These are phyloP conservation scores for Punctoribates punctum DNA, from an alignment of 2,888 invertebrate genomes.

Conservation along the genomic window DNA sequence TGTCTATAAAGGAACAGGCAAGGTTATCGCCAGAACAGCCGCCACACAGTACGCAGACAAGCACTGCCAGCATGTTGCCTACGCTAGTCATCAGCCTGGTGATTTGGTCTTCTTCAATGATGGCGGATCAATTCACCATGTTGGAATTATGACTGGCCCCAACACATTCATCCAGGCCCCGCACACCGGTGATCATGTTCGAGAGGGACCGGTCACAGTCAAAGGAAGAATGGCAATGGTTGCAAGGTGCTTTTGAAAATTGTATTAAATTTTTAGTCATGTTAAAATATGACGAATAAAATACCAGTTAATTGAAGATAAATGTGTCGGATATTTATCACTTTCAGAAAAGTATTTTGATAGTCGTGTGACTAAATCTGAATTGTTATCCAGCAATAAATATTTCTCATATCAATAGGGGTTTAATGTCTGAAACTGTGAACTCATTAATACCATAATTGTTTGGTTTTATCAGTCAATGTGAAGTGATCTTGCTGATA, in stretches of 20 bases:
- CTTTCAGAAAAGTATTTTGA: no score
- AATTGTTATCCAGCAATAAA: no score
- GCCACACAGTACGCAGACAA: conserved; percentile 7
- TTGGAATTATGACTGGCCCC: neutral
- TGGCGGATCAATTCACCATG: conserved; percentile 23
- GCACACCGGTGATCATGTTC: conserved; percentile 10
- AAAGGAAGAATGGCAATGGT: neutral
- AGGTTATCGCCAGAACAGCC: conserved; percentile 12
- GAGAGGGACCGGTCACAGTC: neutral
- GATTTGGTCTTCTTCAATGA: conserved; percentile 26
- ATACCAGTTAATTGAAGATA: no score
- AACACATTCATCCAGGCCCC: neutral
- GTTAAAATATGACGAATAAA: no score
- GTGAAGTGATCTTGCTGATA: no score
- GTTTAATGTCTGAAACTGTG: no score
- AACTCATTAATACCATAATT: no score
- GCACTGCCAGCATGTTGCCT: neutral
- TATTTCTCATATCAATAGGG: no score
- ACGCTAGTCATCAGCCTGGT: neutral
- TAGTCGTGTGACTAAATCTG: no score
- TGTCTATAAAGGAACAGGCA: conserved; percentile 17
- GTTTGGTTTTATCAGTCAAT: no score
- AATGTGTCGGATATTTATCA: no score
- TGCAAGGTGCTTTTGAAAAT: neutral
- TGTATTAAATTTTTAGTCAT: no score